A percentile compares a stretch with the other conserved stretches of the same genome.
Evolutionary conservation across 1,140 invertebrate genomes (phyloP).

Genomic region (Drosophila virilis): DNA sequence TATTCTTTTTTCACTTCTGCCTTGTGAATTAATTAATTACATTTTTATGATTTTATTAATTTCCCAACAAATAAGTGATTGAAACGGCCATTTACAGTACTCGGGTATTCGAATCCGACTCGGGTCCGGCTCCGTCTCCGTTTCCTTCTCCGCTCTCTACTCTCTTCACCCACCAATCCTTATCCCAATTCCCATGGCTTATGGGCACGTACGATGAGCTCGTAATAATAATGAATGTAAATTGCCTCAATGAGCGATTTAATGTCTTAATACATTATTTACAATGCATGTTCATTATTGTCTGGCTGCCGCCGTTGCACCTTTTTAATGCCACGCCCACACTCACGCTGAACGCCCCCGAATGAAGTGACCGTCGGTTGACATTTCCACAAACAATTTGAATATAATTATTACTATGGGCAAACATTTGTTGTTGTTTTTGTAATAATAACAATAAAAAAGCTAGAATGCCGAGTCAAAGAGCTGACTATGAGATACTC

Average conservation of each 20-base stretch:
- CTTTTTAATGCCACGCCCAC: conserved; percentile 29
- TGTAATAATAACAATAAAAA: conserved; percentile 11
- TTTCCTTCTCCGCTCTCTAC: conserved; percentile 11
- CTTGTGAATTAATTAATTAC: conserved; percentile 77
- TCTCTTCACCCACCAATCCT: conserved; percentile 8
- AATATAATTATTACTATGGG: conserved; percentile 58
- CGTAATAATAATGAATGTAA: conserved; percentile 82
- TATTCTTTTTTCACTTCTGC: conserved; percentile 31
- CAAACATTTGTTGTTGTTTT: conserved; percentile 33
- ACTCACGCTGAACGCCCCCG: conserved; percentile 19
- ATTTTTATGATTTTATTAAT: conserved; percentile 81
- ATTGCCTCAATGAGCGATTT: conserved; percentile 80
- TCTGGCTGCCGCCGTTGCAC: conserved; percentile 39
- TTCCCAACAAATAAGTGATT: conserved; percentile 61
- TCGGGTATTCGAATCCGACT: conserved; percentile 22
- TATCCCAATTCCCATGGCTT: conserved; percentile 79
- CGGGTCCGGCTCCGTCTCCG: conserved; percentile 19
- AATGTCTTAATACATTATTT: conserved; percentile 81
- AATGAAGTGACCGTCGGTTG: conserved; percentile 10
- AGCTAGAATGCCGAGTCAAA: background rate
- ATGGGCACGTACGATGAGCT: conserved; percentile 71
- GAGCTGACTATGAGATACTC: background rate
- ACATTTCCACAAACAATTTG: conserved; percentile 55
- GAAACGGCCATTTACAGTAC: conserved; percentile 33
- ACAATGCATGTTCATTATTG: conserved; percentile 67